phyloP scores from a whole-genome alignment of 2,888 invertebrate species.

The Cephalotes varians region DNA sequence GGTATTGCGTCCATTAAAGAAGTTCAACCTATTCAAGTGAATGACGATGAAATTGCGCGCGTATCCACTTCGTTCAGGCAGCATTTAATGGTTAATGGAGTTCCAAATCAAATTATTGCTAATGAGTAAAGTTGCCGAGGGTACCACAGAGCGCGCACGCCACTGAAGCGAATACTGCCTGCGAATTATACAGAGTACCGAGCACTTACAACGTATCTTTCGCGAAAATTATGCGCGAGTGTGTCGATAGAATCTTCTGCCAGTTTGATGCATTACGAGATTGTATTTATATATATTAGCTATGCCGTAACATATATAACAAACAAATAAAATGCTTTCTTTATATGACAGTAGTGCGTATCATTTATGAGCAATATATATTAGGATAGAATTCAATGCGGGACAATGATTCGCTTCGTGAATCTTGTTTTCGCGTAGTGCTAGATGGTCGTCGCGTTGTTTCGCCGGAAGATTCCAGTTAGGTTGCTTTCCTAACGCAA shows the following conservation, averaged over 20 bases:
- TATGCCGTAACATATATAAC: not conserved
- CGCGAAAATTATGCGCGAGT: slow-evolving; percentile 71
- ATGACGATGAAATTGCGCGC: slow-evolving; percentile 78
- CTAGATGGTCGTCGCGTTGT: slow-evolving; percentile 63
- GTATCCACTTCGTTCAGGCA: slow-evolving; percentile 79
- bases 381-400: not conserved
- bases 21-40: slow-evolving; percentile 79
- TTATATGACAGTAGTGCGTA: not conserved
- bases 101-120: slow-evolving; percentile 84
- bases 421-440: slow-evolving; percentile 39
- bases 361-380: not conserved
- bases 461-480: slow-evolving; percentile 69
- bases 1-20: slow-evolving; percentile 72
- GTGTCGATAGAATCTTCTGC: slow-evolving; percentile 60
- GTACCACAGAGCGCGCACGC: slow-evolving; percentile 77
- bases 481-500: slow-evolving; percentile 64
- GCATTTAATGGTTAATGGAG: slow-evolving; percentile 83
- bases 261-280: not conserved
- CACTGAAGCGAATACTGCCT: slow-evolving; percentile 77
- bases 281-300: not conserved
- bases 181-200: slow-evolving; percentile 75
- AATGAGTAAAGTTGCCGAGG: slow-evolving; percentile 83
- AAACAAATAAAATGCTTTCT: not conserved
- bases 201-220: slow-evolving; percentile 74
- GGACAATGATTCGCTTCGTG: slow-evolving; percentile 2